A percentile compares a stretch with the other conserved stretches of the same genome.
Conservation (phyloP, 2,797 vertebrate genomes). For the Ctenosaura bakeri region DNA sequence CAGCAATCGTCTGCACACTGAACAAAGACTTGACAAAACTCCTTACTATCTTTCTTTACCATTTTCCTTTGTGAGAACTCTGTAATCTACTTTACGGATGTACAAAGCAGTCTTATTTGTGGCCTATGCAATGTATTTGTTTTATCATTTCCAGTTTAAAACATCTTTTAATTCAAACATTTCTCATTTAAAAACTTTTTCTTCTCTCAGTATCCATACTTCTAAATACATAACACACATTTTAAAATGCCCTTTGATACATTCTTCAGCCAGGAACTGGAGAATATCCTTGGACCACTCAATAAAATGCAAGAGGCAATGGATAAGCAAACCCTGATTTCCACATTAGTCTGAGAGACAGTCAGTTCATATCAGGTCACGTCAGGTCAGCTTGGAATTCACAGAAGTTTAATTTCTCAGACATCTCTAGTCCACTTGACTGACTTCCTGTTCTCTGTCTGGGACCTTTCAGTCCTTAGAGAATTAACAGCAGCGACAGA, state of each 20-base stretch:
- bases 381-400: neutral
- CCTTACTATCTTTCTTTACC: no score
- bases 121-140: neutral
- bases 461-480: neutral
- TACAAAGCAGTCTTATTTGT: neutral
- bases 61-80: no score
- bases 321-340: neutral
- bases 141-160: neutral
- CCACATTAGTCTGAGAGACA: neutral
- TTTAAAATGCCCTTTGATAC: neutral
- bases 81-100: neutral
- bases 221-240: neutral
- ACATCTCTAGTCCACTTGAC: neutral
- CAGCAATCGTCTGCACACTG: no score
- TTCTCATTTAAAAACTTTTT: neutral
- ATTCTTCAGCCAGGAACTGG: neutral
- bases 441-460: neutral
- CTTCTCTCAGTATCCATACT: no score
- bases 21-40: no score
- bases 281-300: neutral
- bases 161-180: neutral
- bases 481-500: conserved; percentile 8
- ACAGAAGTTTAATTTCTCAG: neutral
- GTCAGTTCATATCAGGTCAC: neutral
- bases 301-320: neutral